A percentile compares a stretch with the other conserved stretches of the same genome.
These are phyloP conservation scores for Callimorpha dominula DNA, from an alignment of 2,888 invertebrate genomes.

Conservation along the genomic window DNA sequence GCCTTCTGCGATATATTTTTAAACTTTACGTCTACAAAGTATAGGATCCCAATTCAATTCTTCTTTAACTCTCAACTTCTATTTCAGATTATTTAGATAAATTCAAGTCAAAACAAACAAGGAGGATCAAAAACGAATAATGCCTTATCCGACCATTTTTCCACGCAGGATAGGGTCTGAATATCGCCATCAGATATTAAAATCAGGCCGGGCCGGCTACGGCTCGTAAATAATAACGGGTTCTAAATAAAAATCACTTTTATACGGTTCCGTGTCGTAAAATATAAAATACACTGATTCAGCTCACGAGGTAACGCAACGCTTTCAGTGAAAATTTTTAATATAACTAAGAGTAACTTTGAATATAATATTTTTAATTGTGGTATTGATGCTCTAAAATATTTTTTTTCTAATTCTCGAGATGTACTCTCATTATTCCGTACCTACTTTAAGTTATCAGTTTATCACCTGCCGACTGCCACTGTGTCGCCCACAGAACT, in stretches of 20 bases:
- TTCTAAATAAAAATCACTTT: conserved; percentile 63
- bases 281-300: conserved; percentile 48
- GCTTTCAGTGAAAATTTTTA: not conserved
- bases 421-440: too few species aligned
- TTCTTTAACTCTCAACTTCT: not conserved
- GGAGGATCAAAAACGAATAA: not conserved
- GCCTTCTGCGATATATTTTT: too few species aligned
- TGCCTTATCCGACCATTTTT: conserved; percentile 34
- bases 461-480: too few species aligned
- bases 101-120: not conserved
- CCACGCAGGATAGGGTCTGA: conserved; percentile 40
- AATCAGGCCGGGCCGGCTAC: conserved; percentile 49
- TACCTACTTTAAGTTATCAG: too few species aligned
- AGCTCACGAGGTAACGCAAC: conserved; percentile 17
- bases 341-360: not conserved
- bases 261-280: conserved; percentile 52
- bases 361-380: not conserved
- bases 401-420: too few species aligned
- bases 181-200: conserved; percentile 56
- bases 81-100: not conserved
- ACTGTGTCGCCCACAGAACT: too few species aligned
- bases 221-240: conserved; percentile 60
- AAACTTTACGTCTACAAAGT: too few species aligned
- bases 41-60: too few species aligned
- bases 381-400: not conserved